These are phyloP conservation scores for Anser cygnoides DNA, from an alignment of 2,113 vertebrate genomes.

Conservation along the genomic window DNA sequence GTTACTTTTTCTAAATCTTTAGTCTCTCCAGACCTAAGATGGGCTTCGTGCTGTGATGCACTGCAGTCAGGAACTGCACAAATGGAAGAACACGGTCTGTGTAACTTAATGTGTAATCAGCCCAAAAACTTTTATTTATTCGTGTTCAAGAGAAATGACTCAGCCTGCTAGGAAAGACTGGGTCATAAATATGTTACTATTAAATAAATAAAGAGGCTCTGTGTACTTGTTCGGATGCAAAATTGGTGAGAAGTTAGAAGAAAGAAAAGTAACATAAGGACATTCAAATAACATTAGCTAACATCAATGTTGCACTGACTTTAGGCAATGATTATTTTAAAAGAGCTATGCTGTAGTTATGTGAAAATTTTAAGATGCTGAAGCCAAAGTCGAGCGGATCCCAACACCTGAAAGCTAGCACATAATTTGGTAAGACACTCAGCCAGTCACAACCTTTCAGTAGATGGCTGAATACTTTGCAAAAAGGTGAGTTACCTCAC, in stretches of 20 bases:
- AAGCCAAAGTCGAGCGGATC: not conserved
- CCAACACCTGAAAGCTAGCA: not conserved
- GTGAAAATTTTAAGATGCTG: not conserved
- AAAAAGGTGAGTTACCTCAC: not conserved
- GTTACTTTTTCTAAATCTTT: not conserved
- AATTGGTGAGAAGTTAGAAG: not conserved
- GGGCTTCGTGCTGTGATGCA: rapidly evolving
- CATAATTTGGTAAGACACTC: rapidly evolving
- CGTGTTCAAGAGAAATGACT: not conserved
- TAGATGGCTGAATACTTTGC: not conserved
- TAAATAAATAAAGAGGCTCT: not conserved
- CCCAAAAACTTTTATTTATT: not conserved
- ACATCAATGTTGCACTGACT: not conserved
- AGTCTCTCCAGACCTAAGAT: rapidly evolving
- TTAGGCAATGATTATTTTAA: not conserved
- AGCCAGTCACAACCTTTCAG: not conserved
- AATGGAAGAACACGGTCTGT: not conserved
- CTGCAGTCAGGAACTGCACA: not conserved
- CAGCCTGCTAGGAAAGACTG: not conserved
- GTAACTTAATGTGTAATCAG: not conserved
- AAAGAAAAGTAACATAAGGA: not conserved
- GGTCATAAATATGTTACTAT: not conserved
- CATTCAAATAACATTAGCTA: not conserved
- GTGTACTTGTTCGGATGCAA: not conserved
- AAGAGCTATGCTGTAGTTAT: not conserved